Conservation (phyloP, 2,888 invertebrate species). For the Phlogophora meticulosa region DNA sequence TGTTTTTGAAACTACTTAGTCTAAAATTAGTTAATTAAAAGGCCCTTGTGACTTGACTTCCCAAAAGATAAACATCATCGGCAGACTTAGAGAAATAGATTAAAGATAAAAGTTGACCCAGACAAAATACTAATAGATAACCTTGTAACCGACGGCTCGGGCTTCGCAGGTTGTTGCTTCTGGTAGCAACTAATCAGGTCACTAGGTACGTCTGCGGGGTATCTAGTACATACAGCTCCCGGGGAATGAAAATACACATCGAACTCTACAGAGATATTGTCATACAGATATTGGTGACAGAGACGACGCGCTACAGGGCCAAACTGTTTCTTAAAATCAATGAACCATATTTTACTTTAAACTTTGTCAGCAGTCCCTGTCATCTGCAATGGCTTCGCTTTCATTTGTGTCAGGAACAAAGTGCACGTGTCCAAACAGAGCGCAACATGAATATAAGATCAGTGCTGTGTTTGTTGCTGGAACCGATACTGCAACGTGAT, state of each 20-base stretch:
- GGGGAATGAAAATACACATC: no score
- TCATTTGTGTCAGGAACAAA: constrained; percentile 26
- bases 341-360: background rate
- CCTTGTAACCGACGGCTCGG: background rate
- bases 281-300: no score
- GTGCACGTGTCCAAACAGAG: constrained; percentile 25
- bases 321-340: no score
- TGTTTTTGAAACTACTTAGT: background rate
- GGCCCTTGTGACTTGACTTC: background rate
- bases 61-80: background rate
- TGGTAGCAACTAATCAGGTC: background rate
- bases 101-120: background rate
- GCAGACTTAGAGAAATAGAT: background rate
- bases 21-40: background rate
- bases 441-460: constrained; percentile 58
- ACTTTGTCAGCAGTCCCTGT: background rate
- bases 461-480: constrained; percentile 25
- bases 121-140: background rate
- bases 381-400: background rate
- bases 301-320: no score
- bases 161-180: background rate
- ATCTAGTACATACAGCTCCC: no score
- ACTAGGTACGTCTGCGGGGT: no score
- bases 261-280: no score
- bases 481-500: constrained; percentile 38